A percentile compares a stretch with the other conserved stretches of the same genome.
These are phyloP conservation scores for Silurus aristotelis DNA, from an alignment of 2,797 vertebrate genomes.

Conservation along the genomic window DNA sequence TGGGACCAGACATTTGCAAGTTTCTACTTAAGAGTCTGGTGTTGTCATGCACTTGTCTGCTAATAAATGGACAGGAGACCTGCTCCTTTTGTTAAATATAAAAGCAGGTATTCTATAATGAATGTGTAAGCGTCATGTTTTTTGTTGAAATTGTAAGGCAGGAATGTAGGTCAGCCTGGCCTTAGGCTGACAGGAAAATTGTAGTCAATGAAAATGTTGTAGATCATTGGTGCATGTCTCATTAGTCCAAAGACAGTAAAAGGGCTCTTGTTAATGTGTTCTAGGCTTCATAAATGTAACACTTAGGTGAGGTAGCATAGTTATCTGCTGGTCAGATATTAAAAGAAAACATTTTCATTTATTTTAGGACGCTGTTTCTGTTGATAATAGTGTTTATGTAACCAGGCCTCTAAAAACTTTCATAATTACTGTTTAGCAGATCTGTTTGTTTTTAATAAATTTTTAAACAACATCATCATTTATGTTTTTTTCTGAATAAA, in stretches of 20 bases:
- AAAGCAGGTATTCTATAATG: background rate
- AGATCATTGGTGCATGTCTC: background rate
- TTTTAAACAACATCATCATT: background rate
- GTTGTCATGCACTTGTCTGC: background rate
- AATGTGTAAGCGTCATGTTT: background rate
- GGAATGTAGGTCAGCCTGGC: background rate
- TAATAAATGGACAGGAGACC: background rate
- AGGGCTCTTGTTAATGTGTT: background rate
- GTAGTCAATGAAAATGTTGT: background rate
- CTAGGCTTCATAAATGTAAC: background rate
- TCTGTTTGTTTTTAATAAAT: background rate
- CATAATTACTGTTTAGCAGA: background rate
- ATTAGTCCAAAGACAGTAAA: background rate
- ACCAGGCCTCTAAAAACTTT: background rate
- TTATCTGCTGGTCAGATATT: conserved; percentile 59
- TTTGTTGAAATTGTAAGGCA: background rate
- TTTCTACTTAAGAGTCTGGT: background rate
- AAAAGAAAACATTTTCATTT: background rate
- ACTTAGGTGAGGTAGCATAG: background rate
- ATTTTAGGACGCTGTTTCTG: background rate
- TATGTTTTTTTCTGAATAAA: background rate
- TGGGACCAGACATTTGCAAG: conserved; percentile 5
- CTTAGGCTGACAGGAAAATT: background rate
- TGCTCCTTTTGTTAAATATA: background rate
- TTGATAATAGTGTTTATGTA: background rate